Evolutionary conservation across 1,140 invertebrate genomes (phyloP).

Genomic region (Ostrea denselamellosa): DNA sequence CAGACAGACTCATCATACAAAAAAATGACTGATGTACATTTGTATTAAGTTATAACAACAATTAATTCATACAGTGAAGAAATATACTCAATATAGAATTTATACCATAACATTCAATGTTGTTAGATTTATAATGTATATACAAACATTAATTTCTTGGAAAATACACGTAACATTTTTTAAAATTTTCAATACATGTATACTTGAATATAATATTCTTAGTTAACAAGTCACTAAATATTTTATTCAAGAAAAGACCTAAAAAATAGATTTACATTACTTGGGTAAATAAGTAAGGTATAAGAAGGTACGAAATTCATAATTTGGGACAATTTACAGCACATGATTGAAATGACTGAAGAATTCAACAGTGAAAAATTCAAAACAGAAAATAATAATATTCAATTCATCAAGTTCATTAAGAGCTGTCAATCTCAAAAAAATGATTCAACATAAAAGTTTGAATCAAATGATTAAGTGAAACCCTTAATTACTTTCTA

Average conservation of each 20-base stretch:
- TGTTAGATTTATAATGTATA: slow-evolving; percentile 9
- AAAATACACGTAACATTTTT: no score
- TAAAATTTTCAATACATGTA: not conserved
- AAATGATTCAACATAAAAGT: no score
- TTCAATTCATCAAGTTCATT: no score
- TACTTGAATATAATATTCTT: not conserved
- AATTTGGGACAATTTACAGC: no score
- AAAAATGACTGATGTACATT: not conserved
- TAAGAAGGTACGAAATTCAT: no score
- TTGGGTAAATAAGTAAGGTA: no score
- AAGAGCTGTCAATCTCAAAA: no score
- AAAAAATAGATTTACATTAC: not conserved
- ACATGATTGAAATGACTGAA: no score
- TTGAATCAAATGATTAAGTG: not conserved
- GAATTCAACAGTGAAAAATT: no score
- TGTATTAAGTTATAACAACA: not conserved
- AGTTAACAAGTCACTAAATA: not conserved
- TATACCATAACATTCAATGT: slow-evolving; percentile 9
- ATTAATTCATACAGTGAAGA: not conserved
- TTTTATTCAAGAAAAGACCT: not conserved
- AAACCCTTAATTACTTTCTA: not conserved
- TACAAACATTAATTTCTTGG: not conserved
- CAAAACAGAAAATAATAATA: no score
- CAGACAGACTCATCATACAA: not conserved
- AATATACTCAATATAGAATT: not conserved